Conservation (phyloP, 1,140 invertebrate species). For the Aleiodes sp. region DNA sequence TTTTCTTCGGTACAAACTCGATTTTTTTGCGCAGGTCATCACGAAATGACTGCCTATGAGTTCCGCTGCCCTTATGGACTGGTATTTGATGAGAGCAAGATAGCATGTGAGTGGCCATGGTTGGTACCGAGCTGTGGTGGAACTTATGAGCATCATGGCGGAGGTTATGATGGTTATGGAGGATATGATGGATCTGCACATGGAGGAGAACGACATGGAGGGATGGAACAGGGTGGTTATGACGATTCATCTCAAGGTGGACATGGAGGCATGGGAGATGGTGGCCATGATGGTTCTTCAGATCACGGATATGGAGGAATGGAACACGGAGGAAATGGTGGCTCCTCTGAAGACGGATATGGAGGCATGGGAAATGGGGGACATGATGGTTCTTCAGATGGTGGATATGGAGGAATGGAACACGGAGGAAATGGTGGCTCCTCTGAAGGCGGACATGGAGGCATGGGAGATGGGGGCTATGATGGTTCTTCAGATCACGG, state of each 20-base stretch:
- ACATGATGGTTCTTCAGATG: not conserved
- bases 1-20: too few relatives aligned
- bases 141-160: conserved; percentile 26
- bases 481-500: not conserved
- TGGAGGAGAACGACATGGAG: too few relatives aligned
- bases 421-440: not conserved
- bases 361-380: not conserved
- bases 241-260: not conserved
- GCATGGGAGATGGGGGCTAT: not conserved
- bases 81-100: conserved; percentile 77
- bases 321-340: not conserved
- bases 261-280: not conserved
- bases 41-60: conserved; percentile 76
- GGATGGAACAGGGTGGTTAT: not conserved
- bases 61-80: conserved; percentile 86
- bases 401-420: not conserved
- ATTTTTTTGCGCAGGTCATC: conserved; percentile 45
- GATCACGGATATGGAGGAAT: not conserved
- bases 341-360: not conserved
- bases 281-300: not conserved
- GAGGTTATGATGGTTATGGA: not conserved
- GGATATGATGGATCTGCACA: conserved; percentile 4
- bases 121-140: conserved; percentile 74
- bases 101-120: conserved; percentile 87
- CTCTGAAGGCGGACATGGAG: not conserved